A percentile compares a stretch with the other conserved stretches of the same genome.
Evolutionary conservation across 2,888 invertebrate species (phyloP).

Genomic region (Keiferia lycopersicella): DNA sequence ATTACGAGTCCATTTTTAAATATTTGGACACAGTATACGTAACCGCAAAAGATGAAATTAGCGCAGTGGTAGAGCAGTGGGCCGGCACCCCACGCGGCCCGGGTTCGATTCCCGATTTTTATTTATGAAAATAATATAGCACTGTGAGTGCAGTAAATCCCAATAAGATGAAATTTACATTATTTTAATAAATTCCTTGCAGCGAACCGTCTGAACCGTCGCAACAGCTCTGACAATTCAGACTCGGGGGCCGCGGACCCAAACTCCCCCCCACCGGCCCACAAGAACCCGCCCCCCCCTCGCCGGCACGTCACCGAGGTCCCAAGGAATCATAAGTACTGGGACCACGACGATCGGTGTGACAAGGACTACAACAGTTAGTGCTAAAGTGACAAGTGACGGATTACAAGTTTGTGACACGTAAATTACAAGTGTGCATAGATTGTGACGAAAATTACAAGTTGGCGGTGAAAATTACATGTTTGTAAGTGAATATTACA

Average conservation of each 20-base stretch:
- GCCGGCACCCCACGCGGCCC: no score
- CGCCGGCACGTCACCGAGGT: constrained; percentile 66
- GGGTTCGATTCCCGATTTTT: no score
- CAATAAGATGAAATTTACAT: no score
- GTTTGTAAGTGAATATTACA: background rate
- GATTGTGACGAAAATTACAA: background rate
- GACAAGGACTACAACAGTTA: constrained; percentile 75
- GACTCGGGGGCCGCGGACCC: constrained; percentile 25
- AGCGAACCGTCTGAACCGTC: constrained; percentile 38
- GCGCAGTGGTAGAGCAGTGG: no score
- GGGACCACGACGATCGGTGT: constrained; percentile 75
- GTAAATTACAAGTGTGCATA: background rate
- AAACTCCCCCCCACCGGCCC: constrained; percentile 32
- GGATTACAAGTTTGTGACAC: background rate
- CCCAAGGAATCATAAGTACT: constrained; percentile 69
- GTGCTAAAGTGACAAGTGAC: constrained; percentile 36
- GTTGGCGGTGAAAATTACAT: background rate
- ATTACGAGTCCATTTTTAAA: no score
- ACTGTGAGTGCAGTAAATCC: no score
- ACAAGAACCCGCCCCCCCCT: constrained; percentile 50
- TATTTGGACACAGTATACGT: no score
- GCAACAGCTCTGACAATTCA: constrained; percentile 55
- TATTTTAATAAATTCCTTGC: background rate
- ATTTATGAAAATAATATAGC: no score
- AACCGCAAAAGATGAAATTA: no score